phyloP scores from a whole-genome alignment of 2,888 invertebrate species.

The Dioctria linearis region DNA sequence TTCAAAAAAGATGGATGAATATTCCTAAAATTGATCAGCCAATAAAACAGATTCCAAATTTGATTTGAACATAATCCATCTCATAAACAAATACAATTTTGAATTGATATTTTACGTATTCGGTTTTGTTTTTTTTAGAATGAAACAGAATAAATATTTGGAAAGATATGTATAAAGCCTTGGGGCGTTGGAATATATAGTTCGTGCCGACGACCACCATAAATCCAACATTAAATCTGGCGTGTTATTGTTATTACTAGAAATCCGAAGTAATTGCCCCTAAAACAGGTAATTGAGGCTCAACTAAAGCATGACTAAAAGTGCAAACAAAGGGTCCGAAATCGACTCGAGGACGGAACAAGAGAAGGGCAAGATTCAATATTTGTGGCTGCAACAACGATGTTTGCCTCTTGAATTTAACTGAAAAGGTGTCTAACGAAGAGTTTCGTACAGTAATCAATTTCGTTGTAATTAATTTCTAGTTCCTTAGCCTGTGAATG shows the following conservation, averaged over 20 bases:
- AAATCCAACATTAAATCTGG: constrained; percentile 27
- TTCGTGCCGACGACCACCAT: constrained; percentile 13
- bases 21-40: too few species aligned
- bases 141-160: too few species aligned
- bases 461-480: constrained; percentile 13
- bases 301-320: constrained; percentile 26
- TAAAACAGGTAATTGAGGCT: constrained; percentile 39
- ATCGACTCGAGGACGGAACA: background rate
- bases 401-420: background rate
- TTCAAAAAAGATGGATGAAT: too few species aligned
- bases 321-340: background rate
- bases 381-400: background rate
- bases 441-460: constrained; percentile 2
- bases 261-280: constrained; percentile 23
- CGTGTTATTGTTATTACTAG: constrained; percentile 31
- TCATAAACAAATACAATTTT: too few species aligned
- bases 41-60: too few species aligned
- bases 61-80: too few species aligned
- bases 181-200: background rate
- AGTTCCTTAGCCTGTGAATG: background rate
- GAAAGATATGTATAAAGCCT: too few species aligned
- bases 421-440: constrained; percentile 9
- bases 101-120: too few species aligned
- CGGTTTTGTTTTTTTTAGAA: too few species aligned
- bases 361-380: background rate